Evolutionary conservation across 2,113 vertebrate species (phyloP).

Genomic region (Cynoglossus semilaevis): DNA sequence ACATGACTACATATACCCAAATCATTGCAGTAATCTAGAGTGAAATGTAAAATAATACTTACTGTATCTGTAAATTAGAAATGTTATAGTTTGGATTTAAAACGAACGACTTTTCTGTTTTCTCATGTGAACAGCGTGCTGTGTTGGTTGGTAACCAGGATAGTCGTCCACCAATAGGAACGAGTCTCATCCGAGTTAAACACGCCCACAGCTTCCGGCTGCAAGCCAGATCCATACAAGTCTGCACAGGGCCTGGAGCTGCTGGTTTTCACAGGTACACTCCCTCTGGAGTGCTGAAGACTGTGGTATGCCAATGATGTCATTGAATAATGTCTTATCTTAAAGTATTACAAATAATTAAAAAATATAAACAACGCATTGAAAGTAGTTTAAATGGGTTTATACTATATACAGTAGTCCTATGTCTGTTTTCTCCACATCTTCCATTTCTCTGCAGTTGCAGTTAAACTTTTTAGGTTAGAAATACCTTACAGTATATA

Average conservation of each 20-base stretch:
- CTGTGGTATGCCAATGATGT: background rate
- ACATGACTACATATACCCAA: no score
- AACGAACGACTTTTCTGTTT: conserved; percentile 28
- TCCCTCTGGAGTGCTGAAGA: background rate
- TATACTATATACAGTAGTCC: no score
- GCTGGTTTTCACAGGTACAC: background rate
- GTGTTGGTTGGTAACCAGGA: conserved; percentile 73
- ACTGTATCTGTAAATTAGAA: background rate
- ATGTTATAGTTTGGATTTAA: background rate
- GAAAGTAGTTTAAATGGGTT: no score
- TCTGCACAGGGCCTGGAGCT: background rate
- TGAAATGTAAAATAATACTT: conserved; percentile 14
- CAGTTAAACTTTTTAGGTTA: no score
- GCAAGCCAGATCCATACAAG: conserved; percentile 5
- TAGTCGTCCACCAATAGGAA: conserved; percentile 65
- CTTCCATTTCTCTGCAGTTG: no score
- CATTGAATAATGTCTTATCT: no score
- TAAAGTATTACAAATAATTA: no score
- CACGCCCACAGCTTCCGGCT: conserved; percentile 49
- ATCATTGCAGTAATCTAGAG: no score
- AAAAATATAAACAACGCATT: no score
- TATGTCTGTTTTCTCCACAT: no score
- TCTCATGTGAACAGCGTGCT: conserved; percentile 57
- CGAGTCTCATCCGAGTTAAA: conserved; percentile 1
- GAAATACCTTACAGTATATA: no score